phyloP scores from a whole-genome alignment of 1,140 invertebrate genomes.

The Drosophila jambulina region DNA sequence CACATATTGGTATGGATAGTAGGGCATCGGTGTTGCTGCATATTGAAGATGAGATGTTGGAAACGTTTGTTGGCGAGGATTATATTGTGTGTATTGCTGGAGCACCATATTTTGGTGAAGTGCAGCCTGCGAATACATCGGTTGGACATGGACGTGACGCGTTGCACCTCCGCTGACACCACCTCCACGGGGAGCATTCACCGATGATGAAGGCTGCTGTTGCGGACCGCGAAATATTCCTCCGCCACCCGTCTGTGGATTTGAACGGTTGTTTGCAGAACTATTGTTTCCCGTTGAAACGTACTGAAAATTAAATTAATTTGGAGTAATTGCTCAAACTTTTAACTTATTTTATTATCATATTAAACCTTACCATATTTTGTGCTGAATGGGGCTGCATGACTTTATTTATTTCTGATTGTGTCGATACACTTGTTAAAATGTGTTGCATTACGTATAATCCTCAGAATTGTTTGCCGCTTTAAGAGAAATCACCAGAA shows the following conservation, averaged over 20 bases:
- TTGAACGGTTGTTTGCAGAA: slow-evolving; percentile 63
- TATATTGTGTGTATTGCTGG: slow-evolving; percentile 65
- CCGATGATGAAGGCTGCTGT: slow-evolving; percentile 43
- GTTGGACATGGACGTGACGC: slow-evolving; percentile 66
- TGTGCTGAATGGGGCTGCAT: slow-evolving; percentile 78
- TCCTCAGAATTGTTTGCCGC: slow-evolving; percentile 5
- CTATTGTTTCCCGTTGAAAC: slow-evolving; percentile 66
- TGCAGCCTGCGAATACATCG: slow-evolving; percentile 62
- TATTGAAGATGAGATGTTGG: slow-evolving; percentile 67
- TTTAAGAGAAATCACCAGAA: slow-evolving; percentile 44
- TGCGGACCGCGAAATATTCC: slow-evolving; percentile 63
- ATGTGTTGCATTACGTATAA: slow-evolving; percentile 74
- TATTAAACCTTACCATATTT: slow-evolving; percentile 69
- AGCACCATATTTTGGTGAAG: slow-evolving; percentile 62
- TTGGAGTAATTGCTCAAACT: neutral
- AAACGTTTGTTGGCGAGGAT: slow-evolving; percentile 68
- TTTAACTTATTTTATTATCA: neutral
- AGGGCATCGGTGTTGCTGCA: slow-evolving; percentile 53
- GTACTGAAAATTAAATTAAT: slow-evolving; percentile 53
- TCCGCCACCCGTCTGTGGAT: slow-evolving; percentile 58
- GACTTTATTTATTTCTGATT: slow-evolving; percentile 65
- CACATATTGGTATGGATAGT: slow-evolving; percentile 72
- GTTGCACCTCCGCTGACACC: slow-evolving; percentile 39
- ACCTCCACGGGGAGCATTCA: slow-evolving; percentile 60
- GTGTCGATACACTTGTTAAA: slow-evolving; percentile 54